Evolutionary conservation across 2,888 invertebrate species (phyloP).

Genomic region (Hartigia nigra): DNA sequence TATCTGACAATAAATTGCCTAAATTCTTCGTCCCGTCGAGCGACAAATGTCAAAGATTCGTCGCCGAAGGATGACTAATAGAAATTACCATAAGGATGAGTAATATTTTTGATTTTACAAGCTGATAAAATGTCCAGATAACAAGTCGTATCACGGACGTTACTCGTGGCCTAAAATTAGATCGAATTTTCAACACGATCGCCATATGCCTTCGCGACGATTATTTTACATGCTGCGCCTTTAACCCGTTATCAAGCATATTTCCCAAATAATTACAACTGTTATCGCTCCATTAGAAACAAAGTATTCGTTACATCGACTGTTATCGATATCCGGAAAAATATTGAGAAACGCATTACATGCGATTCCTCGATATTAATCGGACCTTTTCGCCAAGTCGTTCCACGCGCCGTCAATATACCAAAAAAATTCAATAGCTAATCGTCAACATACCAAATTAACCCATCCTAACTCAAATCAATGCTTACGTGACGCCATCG

Average conservation of each 20-base stretch:
- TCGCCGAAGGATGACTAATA: not conserved
- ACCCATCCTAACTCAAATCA: not conserved
- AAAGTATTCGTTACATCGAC: not conserved
- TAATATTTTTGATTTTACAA: not conserved
- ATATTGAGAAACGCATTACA: not conserved
- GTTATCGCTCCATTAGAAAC: not conserved
- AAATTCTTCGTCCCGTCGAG: no score
- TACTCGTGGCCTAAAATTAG: not conserved
- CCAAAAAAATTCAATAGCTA: no score
- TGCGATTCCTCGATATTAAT: not conserved
- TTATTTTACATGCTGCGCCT: not conserved
- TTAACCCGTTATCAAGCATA: not conserved
- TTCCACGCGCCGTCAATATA: no score
- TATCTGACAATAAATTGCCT: not conserved
- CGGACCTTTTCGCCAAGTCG: no score
- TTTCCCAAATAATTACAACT: not conserved
- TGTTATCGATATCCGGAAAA: not conserved
- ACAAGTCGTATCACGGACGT: not conserved
- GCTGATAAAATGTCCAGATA: not conserved
- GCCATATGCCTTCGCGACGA: not conserved
- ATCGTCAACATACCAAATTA: no score
- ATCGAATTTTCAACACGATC: not conserved
- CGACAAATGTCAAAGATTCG: no score
- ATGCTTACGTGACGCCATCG: not conserved
- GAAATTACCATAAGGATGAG: not conserved